Base-by-base conservation (phyloP, 2,797 vertebrate species). In the Lagocephalus sceleratus region DNA sequence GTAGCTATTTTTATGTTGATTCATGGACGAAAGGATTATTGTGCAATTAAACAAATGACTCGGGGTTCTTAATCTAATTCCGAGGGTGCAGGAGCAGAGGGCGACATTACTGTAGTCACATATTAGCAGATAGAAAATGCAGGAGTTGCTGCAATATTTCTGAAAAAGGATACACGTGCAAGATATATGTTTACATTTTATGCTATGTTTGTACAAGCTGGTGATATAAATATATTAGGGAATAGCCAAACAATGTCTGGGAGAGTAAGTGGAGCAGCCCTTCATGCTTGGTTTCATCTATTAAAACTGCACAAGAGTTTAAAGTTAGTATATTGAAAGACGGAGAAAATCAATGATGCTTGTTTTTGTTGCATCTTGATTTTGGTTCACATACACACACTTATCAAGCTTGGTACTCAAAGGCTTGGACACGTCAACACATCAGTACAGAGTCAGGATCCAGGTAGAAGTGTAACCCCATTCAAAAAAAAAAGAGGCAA, bases 1-100 rank as follows among this genome's bases (percentile, higher is more conserved):
- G 49, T 26, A 45, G 20, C 32, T 52, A 20, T 68, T 68, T 75
- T 62, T 59, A 66, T 79, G 71, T 66, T 20, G 70, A 42, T 58
- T 10, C 35, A 35, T 12, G 22, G 44, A 40, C 11, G 44, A 32
- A 20, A 5, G 38, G 58, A 59, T 70, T 50, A 67, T 42, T 61
- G 45, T 22, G 42, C 44, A 55, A 47, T 17, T 40, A 54, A 69
- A 55, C 39, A 42, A 38, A 21, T 51, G 15, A 4, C 21, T 19
- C 7, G 26, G 41, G 29, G 29, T 25, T 22, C 22, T 47, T 20
- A 10, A 19, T 52, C 50, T 29, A 15, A 47, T 22, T 17, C 49
- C 17, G 17, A 12, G 19, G 14, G 16, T 38, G 44, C 9, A 19
- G 47, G 7, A 23, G 17, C 26, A 47, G 20, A 47, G 12, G 1